phyloP scores from a whole-genome alignment of 2,888 invertebrate genomes.

The Omphaloscelis lunosa region DNA sequence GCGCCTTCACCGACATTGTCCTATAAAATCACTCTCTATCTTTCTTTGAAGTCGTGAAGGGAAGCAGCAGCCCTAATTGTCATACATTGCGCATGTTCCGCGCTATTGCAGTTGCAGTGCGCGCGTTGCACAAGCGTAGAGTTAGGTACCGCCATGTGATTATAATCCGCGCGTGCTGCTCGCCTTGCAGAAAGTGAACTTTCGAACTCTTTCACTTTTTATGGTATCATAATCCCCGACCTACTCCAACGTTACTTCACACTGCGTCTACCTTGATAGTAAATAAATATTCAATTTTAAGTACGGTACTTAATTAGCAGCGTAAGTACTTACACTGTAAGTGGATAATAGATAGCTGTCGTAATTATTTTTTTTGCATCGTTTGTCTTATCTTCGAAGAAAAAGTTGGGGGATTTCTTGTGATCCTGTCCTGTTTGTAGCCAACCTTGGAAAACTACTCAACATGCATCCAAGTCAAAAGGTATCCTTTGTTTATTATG shows the following conservation, averaged over 20 bases:
- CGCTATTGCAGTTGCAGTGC: conserved; percentile 87
- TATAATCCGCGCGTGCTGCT: conserved; percentile 86
- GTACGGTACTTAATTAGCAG: conserved; percentile 19
- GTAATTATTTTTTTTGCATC: conserved; percentile 1
- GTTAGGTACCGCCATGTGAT: conserved; percentile 82
- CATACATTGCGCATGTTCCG: conserved; percentile 82
- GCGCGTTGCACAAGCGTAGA: conserved; percentile 85
- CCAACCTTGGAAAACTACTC: background rate
- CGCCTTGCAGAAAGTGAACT: conserved; percentile 81
- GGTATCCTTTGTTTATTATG: conserved; percentile 4
- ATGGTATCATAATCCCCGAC: conserved; percentile 63
- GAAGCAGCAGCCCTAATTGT: conserved; percentile 62
- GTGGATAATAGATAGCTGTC: conserved; percentile 6
- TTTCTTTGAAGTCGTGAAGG: conserved; percentile 11
- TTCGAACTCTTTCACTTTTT: conserved; percentile 84
- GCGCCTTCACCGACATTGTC: conserved; percentile 8
- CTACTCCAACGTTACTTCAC: conserved; percentile 52
- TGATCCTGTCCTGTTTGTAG: background rate
- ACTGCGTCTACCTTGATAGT: conserved; percentile 25
- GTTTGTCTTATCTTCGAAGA: background rate
- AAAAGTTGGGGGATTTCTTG: background rate
- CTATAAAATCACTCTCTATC: background rate
- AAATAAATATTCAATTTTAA: conserved; percentile 40
- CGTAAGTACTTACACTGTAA: conserved; percentile 24
- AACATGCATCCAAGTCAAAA: background rate